phyloP scores from a whole-genome alignment of 2,888 invertebrate genomes.

The Drosophila hawaiiensis region DNA sequence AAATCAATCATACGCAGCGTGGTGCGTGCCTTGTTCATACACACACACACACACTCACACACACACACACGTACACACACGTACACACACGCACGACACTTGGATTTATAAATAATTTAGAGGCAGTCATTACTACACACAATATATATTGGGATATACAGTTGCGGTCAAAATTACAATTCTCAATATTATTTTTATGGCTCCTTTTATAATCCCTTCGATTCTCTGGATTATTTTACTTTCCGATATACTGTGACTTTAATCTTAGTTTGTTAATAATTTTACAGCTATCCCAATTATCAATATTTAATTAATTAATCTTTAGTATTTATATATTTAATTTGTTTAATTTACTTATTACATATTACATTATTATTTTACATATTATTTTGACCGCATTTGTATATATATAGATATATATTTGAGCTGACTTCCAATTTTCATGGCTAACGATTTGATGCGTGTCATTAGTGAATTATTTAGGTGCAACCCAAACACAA shows the following conservation, averaged over 20 bases:
- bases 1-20: conserved; percentile 77
- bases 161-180: not conserved
- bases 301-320: no score
- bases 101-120: conserved; percentile 68
- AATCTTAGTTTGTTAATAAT: not conserved
- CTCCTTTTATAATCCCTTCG: not conserved
- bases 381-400: not conserved
- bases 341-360: not conserved
- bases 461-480: conserved; percentile 78
- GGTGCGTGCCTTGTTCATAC: conserved; percentile 50
- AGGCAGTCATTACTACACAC: conserved; percentile 47
- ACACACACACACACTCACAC: not conserved
- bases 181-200: not conserved
- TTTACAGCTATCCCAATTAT: no score
- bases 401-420: not conserved
- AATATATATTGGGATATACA: conserved; percentile 3
- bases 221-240: not conserved
- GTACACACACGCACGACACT: conserved; percentile 44
- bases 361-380: no score
- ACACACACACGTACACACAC: conserved; percentile 8
- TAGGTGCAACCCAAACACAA: conserved; percentile 62
- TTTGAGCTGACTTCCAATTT: conserved; percentile 2
- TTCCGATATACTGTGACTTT: not conserved
- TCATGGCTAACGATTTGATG: conserved; percentile 26
- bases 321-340: not conserved